Base-by-base conservation (phyloP, 2,888 invertebrate species). In the Andrena hattorfiana region DNA sequence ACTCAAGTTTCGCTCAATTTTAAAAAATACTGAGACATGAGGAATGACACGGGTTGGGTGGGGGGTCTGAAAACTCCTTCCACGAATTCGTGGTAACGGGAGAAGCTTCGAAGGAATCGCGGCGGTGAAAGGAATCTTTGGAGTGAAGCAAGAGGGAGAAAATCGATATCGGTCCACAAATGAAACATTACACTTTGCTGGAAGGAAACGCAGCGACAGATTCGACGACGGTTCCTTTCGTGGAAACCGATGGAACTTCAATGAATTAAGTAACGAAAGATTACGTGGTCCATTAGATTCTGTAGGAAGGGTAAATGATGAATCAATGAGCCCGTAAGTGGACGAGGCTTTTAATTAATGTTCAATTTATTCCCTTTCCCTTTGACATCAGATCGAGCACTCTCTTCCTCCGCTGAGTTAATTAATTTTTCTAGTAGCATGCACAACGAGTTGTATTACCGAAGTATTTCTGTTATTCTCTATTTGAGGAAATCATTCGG, bases 211-310 rank as follows among this genome's bases (percentile, higher is more conserved):
- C 42, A n/a, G 28, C 42, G 70, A 70, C 59, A 70, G 13, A 60
- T 70, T 60, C 70, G 20, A 59, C 20, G 70, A 28, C 48, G n/a
- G 42, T 48, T 60, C 28, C 48, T 60, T 60, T 48, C 59, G 70
- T 4, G 70, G 48, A 30, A 60, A 60, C 48, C 35, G 59, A 70
- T 48, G 70, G 20, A 28, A 48, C 48, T 60, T 70, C 48, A 60
- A 70, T 70, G 59, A 60, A 70, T 70, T 70, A 70, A 70, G 60
- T 70, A 70, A 70, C 70, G 70, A 35, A 48, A 70, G 70, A 60
- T 70, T 60, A 70, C 59, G 59, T 48, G 70, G 48, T 3, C 26
- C 48, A 48, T 7, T 23, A 48, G 23, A 42, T 48, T 7, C 20
- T 10, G 42, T 30, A 59, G 28, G 30, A 30, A 48, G 16, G 48